These are phyloP conservation scores for Apamea sordens DNA, from an alignment of 2,888 invertebrate genomes.

Conservation along the genomic window DNA sequence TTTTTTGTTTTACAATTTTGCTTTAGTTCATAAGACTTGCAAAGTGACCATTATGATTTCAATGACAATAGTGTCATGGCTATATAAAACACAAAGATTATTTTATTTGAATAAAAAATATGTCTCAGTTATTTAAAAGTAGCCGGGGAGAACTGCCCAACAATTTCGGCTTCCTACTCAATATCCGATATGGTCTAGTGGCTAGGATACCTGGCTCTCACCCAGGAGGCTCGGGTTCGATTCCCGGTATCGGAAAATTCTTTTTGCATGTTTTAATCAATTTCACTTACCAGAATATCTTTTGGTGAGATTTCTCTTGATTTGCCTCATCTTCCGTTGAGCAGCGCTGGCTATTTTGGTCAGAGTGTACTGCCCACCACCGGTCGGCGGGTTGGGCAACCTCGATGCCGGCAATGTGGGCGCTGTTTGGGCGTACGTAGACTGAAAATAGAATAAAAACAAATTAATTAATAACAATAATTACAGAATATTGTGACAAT, in stretches of 20 bases:
- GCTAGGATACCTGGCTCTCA: conserved; percentile 91
- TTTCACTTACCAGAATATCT: conserved; percentile 83
- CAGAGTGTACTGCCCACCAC: conserved; percentile 92
- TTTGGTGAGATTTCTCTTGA: conserved; percentile 92
- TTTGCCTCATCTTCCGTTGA: conserved; percentile 91
- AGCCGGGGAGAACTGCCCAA: accelerated
- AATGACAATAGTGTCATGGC: neutral
- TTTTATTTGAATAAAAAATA: neutral
- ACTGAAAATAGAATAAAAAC: conserved; percentile 62
- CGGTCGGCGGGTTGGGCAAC: conserved; percentile 91
- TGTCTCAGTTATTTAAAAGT: neutral
- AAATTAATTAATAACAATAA: neutral
- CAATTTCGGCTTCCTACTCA: accelerated
- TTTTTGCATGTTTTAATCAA: conserved; percentile 70
- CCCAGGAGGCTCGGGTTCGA: conserved; percentile 92
- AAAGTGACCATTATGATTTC: neutral
- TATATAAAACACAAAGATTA: neutral
- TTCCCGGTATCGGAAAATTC: conserved; percentile 90
- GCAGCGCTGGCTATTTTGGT: conserved; percentile 92
- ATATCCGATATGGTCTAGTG: conserved; percentile 91
- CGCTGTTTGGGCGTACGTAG: conserved; percentile 72
- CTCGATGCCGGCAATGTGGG: conserved; percentile 82
- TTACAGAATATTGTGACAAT: neutral
- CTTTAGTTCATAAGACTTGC: neutral
- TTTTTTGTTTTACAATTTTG: neutral